Evolutionary conservation across 2,797 vertebrate species (phyloP).

Genomic region (Carcharodon carcharias): DNA sequence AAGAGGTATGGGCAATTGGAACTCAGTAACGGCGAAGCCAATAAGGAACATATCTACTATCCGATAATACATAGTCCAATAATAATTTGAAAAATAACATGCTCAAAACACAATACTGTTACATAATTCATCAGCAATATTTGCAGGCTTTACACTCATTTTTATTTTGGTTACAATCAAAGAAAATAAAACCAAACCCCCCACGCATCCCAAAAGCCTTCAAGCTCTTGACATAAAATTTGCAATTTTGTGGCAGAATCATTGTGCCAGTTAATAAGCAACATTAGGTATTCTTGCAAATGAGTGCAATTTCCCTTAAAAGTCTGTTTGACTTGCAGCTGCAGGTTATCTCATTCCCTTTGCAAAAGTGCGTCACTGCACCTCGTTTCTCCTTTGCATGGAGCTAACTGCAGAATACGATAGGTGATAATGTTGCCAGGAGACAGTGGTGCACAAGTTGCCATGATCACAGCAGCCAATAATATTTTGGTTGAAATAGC

Average conservation of each 20-base stretch:
- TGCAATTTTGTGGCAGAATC: neutral
- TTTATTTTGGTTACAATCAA: neutral
- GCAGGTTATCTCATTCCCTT: neutral
- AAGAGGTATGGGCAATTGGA: neutral
- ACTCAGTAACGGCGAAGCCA: neutral
- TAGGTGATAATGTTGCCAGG: neutral
- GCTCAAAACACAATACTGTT: neutral
- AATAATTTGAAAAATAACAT: neutral
- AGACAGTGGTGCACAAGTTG: neutral
- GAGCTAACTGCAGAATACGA: neutral
- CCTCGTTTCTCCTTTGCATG: neutral
- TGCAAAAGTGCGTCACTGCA: neutral
- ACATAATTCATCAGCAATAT: neutral
- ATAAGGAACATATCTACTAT: neutral
- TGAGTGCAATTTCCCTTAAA: neutral
- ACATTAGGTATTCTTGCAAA: neutral
- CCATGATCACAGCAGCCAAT: neutral
- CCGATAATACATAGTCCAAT: neutral
- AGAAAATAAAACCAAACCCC: neutral
- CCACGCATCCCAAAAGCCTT: neutral
- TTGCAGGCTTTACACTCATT: neutral
- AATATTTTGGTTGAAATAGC: neutral
- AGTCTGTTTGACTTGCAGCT: neutral
- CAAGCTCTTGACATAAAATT: neutral
- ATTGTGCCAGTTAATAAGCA: neutral